Evolutionary conservation across 2,888 invertebrate species (phyloP).

Genomic region (Conomelus anceps): DNA sequence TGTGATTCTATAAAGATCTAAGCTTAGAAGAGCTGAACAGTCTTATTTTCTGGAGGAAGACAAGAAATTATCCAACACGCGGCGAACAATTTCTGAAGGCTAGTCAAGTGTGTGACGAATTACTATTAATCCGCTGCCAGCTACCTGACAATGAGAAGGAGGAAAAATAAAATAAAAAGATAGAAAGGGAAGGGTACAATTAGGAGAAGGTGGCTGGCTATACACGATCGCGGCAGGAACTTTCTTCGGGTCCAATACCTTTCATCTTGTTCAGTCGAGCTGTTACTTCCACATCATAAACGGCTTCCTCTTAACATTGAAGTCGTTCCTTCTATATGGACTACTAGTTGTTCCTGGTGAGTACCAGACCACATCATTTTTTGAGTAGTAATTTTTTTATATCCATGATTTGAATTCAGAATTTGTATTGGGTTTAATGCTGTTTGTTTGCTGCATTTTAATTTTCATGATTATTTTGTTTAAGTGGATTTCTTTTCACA

Average conservation of each 20-base stretch:
- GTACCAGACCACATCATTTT: background rate
- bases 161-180: background rate
- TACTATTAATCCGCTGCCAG: background rate
- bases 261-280: background rate
- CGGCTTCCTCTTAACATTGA: background rate
- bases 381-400: background rate
- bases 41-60: background rate
- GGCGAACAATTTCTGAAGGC: background rate
- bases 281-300: background rate
- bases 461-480: too few species aligned
- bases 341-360: background rate
- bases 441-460: too few species aligned
- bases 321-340: background rate
- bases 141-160: background rate
- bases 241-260: background rate
- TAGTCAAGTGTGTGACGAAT: background rate
- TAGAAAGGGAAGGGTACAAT: background rate
- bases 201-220: background rate
- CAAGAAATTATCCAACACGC: background rate
- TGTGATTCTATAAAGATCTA: too few species aligned
- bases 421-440: background rate
- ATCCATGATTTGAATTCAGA: background rate
- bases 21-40: too few species aligned
- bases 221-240: background rate
- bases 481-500: too few species aligned